Conservation (phyloP, 2,113 vertebrate genomes). For the Vulpes vulpes region DNA sequence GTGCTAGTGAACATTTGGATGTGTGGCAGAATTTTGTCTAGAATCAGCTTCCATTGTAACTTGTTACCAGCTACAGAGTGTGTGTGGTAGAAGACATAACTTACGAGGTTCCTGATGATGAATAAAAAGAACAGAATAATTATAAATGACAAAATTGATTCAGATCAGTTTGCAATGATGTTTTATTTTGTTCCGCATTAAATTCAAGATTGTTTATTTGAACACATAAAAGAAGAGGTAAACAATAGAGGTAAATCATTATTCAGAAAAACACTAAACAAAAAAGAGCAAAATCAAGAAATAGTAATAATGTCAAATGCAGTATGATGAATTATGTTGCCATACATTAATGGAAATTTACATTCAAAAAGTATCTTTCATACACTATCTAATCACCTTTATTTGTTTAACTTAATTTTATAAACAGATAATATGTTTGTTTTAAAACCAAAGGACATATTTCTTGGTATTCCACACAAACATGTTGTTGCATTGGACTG, state of each 20-base stretch:
- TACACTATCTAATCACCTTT: background rate
- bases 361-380: background rate
- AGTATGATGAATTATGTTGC: background rate
- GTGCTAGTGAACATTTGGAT: background rate
- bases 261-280: background rate
- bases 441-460: background rate
- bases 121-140: background rate
- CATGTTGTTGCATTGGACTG: background rate
- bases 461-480: background rate
- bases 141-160: background rate
- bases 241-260: background rate
- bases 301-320: background rate
- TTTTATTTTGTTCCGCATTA: background rate
- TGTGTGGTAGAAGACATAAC: background rate
- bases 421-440: background rate
- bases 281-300: background rate
- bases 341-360: background rate
- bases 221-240: background rate
- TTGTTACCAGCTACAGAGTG: background rate
- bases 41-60: background rate
- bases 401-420: slow-evolving; percentile 35
- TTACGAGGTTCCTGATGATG: background rate
- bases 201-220: background rate
- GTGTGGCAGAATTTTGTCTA: background rate
- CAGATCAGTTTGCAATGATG: background rate